Conservation (phyloP, 1,140 invertebrate species). For the Drosophila ficusphila region DNA sequence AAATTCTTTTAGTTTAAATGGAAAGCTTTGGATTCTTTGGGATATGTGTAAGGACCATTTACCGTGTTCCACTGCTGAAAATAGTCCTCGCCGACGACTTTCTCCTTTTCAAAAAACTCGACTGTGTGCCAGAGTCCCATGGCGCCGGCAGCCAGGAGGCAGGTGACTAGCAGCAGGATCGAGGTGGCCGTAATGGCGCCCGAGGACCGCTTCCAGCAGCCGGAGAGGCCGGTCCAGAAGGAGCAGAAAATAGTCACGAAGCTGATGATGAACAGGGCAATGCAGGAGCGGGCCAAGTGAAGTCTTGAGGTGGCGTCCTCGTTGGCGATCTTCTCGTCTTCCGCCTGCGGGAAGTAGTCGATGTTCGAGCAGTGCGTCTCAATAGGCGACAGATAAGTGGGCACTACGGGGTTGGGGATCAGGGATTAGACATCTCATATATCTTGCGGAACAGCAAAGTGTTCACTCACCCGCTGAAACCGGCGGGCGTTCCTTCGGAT, state of each 20-base stretch:
- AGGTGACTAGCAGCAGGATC: slow-evolving; percentile 94
- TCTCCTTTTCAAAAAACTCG: slow-evolving; percentile 96
- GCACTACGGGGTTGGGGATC: slow-evolving; percentile 86
- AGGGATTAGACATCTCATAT: not conserved
- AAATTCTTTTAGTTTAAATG: too few species aligned
- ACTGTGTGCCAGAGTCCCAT: slow-evolving; percentile 98
- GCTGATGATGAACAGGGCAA: slow-evolving; percentile 93
- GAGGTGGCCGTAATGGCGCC: slow-evolving; percentile 97
- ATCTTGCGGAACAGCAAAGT: too few species aligned
- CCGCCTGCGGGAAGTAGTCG: slow-evolving; percentile 90
- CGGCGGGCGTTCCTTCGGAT: slow-evolving; percentile 93
- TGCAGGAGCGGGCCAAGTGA: slow-evolving; percentile 94
- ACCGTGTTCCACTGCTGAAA: slow-evolving; percentile 97
- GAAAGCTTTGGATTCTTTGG: too few species aligned
- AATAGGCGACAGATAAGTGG: slow-evolving; percentile 95
- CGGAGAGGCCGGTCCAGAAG: slow-evolving; percentile 94
- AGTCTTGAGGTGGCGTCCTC: slow-evolving; percentile 86
- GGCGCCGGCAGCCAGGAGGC: slow-evolving; percentile 93
- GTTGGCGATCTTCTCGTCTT: slow-evolving; percentile 79
- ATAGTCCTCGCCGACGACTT: slow-evolving; percentile 95
- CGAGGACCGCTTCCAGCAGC: slow-evolving; percentile 96
- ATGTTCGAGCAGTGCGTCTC: slow-evolving; percentile 98
- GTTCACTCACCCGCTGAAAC: slow-evolving; percentile 87
- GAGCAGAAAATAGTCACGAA: slow-evolving; percentile 95
- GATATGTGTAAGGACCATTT: not conserved